These are phyloP conservation scores for Beaufortia kweichowensis DNA, from an alignment of 2,113 vertebrate genomes.

Conservation along the genomic window DNA sequence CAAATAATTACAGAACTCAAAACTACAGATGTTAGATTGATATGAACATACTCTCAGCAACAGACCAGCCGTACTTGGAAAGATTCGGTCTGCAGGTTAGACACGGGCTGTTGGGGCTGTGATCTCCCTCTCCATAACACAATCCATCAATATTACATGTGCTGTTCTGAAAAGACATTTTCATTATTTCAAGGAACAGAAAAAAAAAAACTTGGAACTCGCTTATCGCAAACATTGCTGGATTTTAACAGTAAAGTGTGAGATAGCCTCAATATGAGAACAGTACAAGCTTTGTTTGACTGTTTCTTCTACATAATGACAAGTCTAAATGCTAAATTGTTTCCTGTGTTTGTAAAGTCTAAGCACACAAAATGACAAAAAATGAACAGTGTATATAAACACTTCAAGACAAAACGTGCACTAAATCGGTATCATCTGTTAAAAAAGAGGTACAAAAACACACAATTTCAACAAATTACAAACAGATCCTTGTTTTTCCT, in stretches of 20 bases:
- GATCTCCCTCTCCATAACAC: constrained; percentile 81
- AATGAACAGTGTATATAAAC: background rate
- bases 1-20: background rate
- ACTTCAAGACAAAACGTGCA: background rate
- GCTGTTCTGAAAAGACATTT: constrained; percentile 75
- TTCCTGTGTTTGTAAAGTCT: constrained; percentile 36
- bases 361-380: background rate
- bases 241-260: background rate
- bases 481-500: background rate
- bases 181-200: background rate
- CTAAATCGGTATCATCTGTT: background rate
- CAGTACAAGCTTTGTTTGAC: constrained; percentile 5
- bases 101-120: constrained; percentile 79
- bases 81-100: constrained; percentile 79
- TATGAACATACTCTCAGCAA: constrained; percentile 76
- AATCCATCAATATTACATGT: constrained; percentile 82
- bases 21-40: background rate
- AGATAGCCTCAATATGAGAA: background rate
- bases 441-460: background rate
- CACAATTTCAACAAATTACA: constrained; percentile 14
- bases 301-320: background rate
- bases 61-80: constrained; percentile 84
- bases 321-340: constrained; percentile 29
- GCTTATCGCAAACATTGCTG: background rate
- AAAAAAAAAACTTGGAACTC: background rate